A percentile compares a stretch with the other conserved stretches of the same genome.
These are phyloP conservation scores for Patella vulgata DNA, from an alignment of 1,140 invertebrate species.

Conservation along the genomic window DNA sequence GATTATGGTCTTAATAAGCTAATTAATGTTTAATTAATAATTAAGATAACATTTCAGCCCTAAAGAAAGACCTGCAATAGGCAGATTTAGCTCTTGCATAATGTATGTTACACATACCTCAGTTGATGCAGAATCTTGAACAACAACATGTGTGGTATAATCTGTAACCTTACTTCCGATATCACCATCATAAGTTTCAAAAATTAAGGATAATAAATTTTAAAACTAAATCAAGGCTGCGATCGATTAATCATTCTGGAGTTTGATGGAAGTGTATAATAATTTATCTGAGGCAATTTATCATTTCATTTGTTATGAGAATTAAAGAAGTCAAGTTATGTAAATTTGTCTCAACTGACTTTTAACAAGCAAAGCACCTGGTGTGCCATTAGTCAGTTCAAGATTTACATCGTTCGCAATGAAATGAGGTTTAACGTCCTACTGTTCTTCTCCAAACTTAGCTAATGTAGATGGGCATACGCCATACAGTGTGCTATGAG, in stretches of 20 bases:
- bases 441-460: no score
- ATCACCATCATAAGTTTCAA: slow-evolving; percentile 49
- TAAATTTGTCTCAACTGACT: not conserved
- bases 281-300: not conserved
- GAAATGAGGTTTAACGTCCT: no score
- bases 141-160: slow-evolving; percentile 44
- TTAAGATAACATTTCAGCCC: no score
- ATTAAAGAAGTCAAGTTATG: not conserved
- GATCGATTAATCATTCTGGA: not conserved
- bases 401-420: no score
- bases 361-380: not conserved
- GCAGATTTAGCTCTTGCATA: no score
- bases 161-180: slow-evolving; percentile 31
- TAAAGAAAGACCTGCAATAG: no score
- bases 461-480: no score
- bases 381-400: not conserved
- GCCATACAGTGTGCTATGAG: no score
- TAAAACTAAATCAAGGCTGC: not conserved
- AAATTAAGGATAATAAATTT: slow-evolving; percentile 30
- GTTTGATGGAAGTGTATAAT: not conserved
- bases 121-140: no score
- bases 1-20: no score
- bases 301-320: not conserved
- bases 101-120: no score
- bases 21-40: no score